These are phyloP conservation scores for Anoura caudifer DNA, from an alignment of 2,113 vertebrate genomes.

Conservation along the genomic window DNA sequence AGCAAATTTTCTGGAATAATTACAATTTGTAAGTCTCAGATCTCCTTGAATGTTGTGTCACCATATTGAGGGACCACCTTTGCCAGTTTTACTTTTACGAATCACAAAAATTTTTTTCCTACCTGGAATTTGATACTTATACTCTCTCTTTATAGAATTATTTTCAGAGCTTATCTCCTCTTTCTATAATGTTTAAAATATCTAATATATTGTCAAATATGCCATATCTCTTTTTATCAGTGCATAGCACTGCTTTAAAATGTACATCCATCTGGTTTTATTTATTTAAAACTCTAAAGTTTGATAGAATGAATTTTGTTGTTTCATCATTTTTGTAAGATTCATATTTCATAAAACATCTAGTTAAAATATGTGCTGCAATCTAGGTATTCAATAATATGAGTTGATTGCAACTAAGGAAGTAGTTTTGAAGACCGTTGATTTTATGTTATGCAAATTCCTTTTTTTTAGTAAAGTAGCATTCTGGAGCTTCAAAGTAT, in stretches of 20 bases:
- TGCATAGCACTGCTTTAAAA: neutral
- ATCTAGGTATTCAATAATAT: neutral
- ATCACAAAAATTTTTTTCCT: neutral
- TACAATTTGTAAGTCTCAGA: neutral
- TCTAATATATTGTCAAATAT: neutral
- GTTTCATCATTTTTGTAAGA: neutral
- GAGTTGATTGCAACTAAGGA: neutral
- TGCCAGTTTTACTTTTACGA: neutral
- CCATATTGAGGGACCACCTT: neutral
- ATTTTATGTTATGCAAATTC: slow-evolving; percentile 11
- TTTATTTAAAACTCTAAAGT: neutral
- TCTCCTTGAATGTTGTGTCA: neutral
- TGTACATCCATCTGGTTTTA: neutral
- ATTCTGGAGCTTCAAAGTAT: neutral
- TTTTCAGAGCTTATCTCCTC: neutral
- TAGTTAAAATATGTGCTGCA: neutral
- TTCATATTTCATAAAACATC: neutral
- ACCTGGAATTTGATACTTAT: neutral
- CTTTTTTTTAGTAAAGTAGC: neutral
- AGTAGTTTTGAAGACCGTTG: neutral
- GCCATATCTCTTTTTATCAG: neutral
- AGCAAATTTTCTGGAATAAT: neutral
- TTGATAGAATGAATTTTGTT: neutral
- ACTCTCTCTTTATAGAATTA: neutral
- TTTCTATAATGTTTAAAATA: neutral